Conservation (phyloP, 2,113 vertebrate genomes). For the Thamnophis sirtalis region DNA sequence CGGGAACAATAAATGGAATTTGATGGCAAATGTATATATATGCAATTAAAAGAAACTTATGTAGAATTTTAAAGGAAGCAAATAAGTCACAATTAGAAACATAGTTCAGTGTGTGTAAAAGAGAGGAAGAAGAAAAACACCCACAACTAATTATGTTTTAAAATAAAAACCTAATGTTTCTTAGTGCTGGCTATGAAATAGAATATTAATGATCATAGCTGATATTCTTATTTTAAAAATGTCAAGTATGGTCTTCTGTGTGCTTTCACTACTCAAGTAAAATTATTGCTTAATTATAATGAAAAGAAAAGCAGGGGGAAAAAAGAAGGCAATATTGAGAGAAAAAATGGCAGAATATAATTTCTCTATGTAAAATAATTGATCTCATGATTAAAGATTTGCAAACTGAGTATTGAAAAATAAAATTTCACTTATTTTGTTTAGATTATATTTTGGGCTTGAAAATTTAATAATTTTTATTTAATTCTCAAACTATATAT, state of each 20-base stretch:
- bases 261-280: not conserved
- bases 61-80: not conserved
- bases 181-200: constrained; percentile 12
- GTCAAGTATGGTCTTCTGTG: not conserved
- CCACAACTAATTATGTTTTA: not conserved
- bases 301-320: not conserved
- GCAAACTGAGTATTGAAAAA: not conserved
- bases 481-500: not conserved
- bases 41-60: not conserved
- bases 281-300: not conserved
- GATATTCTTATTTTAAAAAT: not conserved
- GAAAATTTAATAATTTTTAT: not conserved
- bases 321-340: not conserved
- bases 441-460: not conserved
- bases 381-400: not conserved
- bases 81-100: not conserved
- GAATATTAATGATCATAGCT: constrained; percentile 18
- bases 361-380: not conserved
- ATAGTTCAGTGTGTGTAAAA: not conserved
- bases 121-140: not conserved
- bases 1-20: not conserved
- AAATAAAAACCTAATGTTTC: not conserved
- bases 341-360: not conserved
- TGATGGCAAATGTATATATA: not conserved
- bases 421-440: not conserved